Conservation (phyloP, 2,888 invertebrate species). For the Drosophila subquinaria region DNA sequence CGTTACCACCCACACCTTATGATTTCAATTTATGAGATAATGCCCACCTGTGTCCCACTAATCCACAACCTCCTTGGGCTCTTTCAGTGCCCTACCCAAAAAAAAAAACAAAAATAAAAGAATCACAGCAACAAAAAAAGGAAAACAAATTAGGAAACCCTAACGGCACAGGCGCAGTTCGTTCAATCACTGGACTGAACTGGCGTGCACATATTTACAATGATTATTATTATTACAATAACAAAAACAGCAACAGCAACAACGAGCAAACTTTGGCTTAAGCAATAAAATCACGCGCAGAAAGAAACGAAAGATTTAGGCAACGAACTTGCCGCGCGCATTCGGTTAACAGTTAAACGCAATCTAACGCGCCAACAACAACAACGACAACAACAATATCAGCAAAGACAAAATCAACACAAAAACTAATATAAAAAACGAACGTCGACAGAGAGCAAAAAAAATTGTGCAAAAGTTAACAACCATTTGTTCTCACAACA, state of each 20-base stretch:
- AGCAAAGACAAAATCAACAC: slow-evolving; percentile 43
- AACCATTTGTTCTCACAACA: slow-evolving; percentile 81
- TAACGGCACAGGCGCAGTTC: slow-evolving; percentile 60
- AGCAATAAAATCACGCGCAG: slow-evolving; percentile 53
- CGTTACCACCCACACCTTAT: slow-evolving; percentile 42
- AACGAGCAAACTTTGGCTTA: slow-evolving; percentile 9
- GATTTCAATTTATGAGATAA: slow-evolving; percentile 55
- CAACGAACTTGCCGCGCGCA: slow-evolving; percentile 55
- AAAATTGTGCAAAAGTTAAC: slow-evolving; percentile 79
- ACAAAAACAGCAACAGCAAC: slow-evolving; percentile 7
- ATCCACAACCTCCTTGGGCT: slow-evolving; percentile 48
- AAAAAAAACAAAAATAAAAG: slow-evolving; percentile 5
- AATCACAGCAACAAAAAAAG: slow-evolving; percentile 9
- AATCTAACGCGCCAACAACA: slow-evolving; percentile 58
- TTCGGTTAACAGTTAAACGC: slow-evolving; percentile 69
- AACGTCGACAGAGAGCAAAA: slow-evolving; percentile 35
- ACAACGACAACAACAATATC: slow-evolving; percentile 26
- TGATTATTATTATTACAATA: slow-evolving; percentile 66
- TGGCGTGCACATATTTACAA: slow-evolving; percentile 53
- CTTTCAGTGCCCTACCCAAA: slow-evolving; percentile 65
- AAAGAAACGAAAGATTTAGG: slow-evolving; percentile 46
- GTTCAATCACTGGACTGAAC: slow-evolving; percentile 43
- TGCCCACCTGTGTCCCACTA: slow-evolving; percentile 58
- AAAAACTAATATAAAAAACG: slow-evolving; percentile 49
- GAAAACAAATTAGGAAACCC: slow-evolving; percentile 50